phyloP scores from a whole-genome alignment of 2,113 vertebrate species.

The Echinops telfairi region DNA sequence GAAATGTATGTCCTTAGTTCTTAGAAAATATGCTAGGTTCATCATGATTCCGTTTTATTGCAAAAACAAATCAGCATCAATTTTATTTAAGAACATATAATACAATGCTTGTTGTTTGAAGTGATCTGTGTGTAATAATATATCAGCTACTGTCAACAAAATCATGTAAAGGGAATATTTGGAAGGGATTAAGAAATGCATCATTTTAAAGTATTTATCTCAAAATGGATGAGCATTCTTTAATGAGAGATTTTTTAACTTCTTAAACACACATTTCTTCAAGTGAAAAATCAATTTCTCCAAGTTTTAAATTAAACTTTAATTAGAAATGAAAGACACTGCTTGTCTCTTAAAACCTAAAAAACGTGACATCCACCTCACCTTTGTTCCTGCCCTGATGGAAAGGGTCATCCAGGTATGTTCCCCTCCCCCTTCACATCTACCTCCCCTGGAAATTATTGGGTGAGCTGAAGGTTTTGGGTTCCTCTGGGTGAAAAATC shows the following conservation, averaged over 20 bases:
- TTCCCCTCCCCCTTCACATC: background rate
- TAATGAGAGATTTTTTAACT: constrained; percentile 55
- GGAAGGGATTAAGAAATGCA: constrained; percentile 1
- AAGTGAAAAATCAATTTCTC: constrained; percentile 20
- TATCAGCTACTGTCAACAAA: constrained; percentile 46
- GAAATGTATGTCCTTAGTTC: constrained; percentile 49
- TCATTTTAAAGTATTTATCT: constrained; percentile 51
- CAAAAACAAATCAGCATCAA: constrained; percentile 14
- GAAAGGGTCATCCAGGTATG: constrained; percentile 11
- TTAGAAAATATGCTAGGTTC: constrained; percentile 39
- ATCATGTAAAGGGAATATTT: constrained; percentile 17
- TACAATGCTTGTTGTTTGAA: constrained; percentile 50
- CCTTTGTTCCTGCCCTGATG: background rate
- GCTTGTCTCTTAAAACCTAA: constrained; percentile 41
- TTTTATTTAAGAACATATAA: constrained; percentile 59
- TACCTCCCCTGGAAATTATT: constrained; percentile 24
- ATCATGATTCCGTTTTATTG: constrained; percentile 15
- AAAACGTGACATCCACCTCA: constrained; percentile 29
- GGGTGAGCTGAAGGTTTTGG: constrained; percentile 54
- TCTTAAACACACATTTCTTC: constrained; percentile 44
- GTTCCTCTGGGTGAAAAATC: constrained; percentile 60
- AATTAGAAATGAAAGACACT: constrained; percentile 50
- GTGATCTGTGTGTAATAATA: constrained; percentile 33
- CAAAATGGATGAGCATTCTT: constrained; percentile 37
- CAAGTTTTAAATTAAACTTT: constrained; percentile 57